These are phyloP conservation scores for Lasius platythorax DNA, from an alignment of 2,888 invertebrate genomes.

Conservation along the genomic window DNA sequence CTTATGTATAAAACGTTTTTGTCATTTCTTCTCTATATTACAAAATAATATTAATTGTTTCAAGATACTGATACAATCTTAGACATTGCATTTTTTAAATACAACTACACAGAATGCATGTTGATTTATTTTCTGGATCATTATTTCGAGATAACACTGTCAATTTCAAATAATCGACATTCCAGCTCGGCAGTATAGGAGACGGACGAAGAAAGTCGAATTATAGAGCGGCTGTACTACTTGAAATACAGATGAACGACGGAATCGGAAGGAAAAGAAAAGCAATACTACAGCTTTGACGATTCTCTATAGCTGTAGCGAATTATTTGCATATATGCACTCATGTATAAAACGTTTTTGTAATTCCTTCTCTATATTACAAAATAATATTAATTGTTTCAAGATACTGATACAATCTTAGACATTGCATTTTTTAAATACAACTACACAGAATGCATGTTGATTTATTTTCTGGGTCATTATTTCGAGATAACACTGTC, in stretches of 20 bases:
- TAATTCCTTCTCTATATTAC: not conserved
- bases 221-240: conserved; percentile 56
- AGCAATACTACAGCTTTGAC: conserved; percentile 44
- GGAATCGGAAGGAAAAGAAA: conserved; percentile 60
- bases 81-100: not conserved
- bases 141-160: conserved; percentile 17
- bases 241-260: conserved; percentile 68
- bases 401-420: not conserved
- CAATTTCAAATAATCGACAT: conserved; percentile 17
- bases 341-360: not conserved
- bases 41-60: not conserved
- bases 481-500: conserved; percentile 10
- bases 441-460: not conserved
- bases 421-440: not conserved
- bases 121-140: not conserved
- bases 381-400: not conserved
- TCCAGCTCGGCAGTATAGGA: conserved; percentile 24
- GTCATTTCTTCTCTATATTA: not conserved
- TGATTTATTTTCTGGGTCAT: conserved; percentile 2
- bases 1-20: not conserved
- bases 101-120: not conserved
- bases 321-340: conserved; percentile 78
- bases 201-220: conserved; percentile 62
- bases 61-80: not conserved
- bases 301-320: conserved; percentile 69